Conservation (phyloP, 2,113 vertebrate genomes). For the Lophius piscatorius region DNA sequence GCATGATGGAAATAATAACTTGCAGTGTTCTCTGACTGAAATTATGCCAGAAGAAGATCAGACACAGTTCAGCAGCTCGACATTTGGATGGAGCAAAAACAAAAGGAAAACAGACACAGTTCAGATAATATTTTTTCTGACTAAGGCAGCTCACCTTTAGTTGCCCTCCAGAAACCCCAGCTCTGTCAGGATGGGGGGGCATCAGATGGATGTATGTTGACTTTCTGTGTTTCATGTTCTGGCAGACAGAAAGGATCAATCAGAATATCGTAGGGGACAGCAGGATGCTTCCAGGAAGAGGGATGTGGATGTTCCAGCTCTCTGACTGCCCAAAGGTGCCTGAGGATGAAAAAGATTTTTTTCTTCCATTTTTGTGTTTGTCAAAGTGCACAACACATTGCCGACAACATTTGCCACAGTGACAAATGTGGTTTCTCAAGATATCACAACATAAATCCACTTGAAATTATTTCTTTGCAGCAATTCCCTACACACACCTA, state of each 20-base stretch:
- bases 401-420: slow-evolving; percentile 28
- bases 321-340: slow-evolving; percentile 81
- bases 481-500: slow-evolving; percentile 1
- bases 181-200: slow-evolving; percentile 12
- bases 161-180: neutral
- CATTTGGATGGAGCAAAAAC: neutral
- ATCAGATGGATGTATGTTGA: slow-evolving; percentile 17
- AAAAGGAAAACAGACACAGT: neutral
- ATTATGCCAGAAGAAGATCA: slow-evolving; percentile 23
- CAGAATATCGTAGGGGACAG: slow-evolving; percentile 74
- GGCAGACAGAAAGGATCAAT: slow-evolving; percentile 77
- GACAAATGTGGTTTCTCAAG: slow-evolving; percentile 29
- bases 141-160: slow-evolving; percentile 54
- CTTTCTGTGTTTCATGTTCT: slow-evolving; percentile 37
- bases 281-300: slow-evolving; percentile 81
- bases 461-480: slow-evolving; percentile 18
- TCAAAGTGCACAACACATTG: no score
- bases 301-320: slow-evolving; percentile 74
- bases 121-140: slow-evolving; percentile 31
- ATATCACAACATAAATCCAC: slow-evolving; percentile 38
- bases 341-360: slow-evolving; percentile 34
- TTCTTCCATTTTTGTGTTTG: slow-evolving; percentile 16
- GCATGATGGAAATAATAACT: slow-evolving; percentile 16
- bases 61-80: slow-evolving; percentile 21
- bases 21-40: slow-evolving; percentile 49